Conservation (phyloP, 2,113 vertebrate species). For the Cynopterus brachyotis region DNA sequence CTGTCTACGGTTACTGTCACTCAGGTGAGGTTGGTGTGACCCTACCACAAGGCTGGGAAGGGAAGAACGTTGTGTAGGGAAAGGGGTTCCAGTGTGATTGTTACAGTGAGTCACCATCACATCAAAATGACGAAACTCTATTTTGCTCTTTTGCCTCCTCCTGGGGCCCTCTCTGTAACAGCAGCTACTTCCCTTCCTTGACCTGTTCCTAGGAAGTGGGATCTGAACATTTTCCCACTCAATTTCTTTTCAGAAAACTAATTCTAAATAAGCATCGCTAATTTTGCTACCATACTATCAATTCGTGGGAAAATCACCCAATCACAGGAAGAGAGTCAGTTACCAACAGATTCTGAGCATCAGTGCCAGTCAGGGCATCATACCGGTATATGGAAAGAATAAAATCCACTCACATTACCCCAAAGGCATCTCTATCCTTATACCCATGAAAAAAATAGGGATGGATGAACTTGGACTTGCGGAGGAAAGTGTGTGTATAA, state of each 20-base stretch:
- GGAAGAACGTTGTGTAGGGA: accelerated
- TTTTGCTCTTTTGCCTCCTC: not conserved
- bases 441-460: not conserved
- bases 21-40: not conserved
- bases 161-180: not conserved
- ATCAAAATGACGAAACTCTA: not conserved
- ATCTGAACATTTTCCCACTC: not conserved
- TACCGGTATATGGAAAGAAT: not conserved
- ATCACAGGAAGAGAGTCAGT: not conserved
- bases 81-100: not conserved
- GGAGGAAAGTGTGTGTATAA: not conserved
- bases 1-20: not conserved
- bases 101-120: not conserved
- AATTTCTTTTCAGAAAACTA: not conserved
- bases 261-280: not conserved
- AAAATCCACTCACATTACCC: not conserved
- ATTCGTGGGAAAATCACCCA: not conserved
- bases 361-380: not conserved
- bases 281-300: not conserved
- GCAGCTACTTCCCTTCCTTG: not conserved
- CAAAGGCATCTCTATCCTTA: not conserved
- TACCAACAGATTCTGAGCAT: not conserved
- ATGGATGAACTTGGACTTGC: not conserved
- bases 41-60: not conserved
- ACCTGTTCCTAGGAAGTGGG: not conserved